These are phyloP conservation scores for Astyanax mexicanus DNA, from an alignment of 2,797 vertebrate genomes.

Conservation along the genomic window DNA sequence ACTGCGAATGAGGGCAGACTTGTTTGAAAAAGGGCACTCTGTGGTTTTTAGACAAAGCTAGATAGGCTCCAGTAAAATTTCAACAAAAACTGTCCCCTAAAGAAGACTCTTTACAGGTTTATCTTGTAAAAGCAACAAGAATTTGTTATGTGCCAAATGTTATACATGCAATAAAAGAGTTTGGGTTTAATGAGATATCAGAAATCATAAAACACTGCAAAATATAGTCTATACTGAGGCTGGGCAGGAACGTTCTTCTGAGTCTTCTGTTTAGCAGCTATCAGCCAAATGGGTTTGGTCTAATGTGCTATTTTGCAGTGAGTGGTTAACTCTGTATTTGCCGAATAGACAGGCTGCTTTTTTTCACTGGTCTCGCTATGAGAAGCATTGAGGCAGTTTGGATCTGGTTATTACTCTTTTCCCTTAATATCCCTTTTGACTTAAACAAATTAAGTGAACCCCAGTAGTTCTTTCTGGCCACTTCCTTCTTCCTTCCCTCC, in stretches of 20 bases:
- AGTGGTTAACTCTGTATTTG: conserved; percentile 82
- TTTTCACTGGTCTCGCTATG: conserved; percentile 58
- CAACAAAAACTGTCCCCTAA: conserved; percentile 78
- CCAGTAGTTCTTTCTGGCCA: conserved; percentile 35
- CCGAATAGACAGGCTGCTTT: conserved; percentile 68
- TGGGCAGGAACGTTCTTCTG: conserved; percentile 64
- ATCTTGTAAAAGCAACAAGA: conserved; percentile 76
- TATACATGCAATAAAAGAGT: conserved; percentile 87
- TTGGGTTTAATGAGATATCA: conserved; percentile 67
- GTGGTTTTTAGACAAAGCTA: conserved; percentile 81
- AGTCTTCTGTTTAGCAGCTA: conserved; percentile 84
- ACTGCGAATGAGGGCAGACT: conserved; percentile 74
- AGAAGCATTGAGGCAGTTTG: conserved; percentile 53
- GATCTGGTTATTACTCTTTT: conserved; percentile 61
- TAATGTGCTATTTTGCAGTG: conserved; percentile 89
- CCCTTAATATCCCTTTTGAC: conserved; percentile 60
- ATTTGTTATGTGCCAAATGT: conserved; percentile 91
- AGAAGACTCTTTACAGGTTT: conserved; percentile 80
- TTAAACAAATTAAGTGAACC: conserved; percentile 63
- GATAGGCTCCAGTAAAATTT: conserved; percentile 84
- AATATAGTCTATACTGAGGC: conserved; percentile 23
- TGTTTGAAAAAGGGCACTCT: conserved; percentile 76
- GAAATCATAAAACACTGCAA: conserved; percentile 63
- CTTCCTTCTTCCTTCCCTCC: conserved; percentile 37
- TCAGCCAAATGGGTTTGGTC: conserved; percentile 81